Evolutionary conservation across 1,140 invertebrate genomes (phyloP).

Genomic region (Halesus radiatus): DNA sequence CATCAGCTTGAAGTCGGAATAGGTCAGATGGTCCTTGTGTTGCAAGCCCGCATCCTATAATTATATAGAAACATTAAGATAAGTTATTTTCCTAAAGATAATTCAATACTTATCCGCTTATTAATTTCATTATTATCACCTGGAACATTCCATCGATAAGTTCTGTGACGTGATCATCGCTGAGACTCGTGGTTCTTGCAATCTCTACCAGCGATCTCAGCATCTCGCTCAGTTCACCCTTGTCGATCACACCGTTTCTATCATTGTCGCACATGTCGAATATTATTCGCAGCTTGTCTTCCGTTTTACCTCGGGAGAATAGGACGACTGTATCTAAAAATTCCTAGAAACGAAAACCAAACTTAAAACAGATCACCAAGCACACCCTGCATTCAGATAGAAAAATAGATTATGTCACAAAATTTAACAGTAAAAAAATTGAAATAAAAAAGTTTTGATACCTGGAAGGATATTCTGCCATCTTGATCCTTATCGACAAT

Average conservation of each 20-base stretch:
- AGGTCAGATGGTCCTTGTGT: constrained; percentile 92
- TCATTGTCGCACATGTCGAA: constrained; percentile 99
- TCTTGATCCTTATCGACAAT: constrained; percentile 97
- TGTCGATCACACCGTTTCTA: constrained; percentile 94
- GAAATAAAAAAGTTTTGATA: too few species aligned
- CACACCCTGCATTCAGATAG: not conserved
- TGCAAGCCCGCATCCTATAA: constrained; percentile 88
- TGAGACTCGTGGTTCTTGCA: constrained; percentile 90
- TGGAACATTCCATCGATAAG: constrained; percentile 96
- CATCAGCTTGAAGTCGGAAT: constrained; percentile 96
- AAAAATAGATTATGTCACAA: not conserved
- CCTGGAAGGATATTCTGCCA: constrained; percentile 95
- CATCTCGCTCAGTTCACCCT: constrained; percentile 95
- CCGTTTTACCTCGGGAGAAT: constrained; percentile 91
- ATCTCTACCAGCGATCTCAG: constrained; percentile 94
- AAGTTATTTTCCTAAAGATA: too few species aligned
- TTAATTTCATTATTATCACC: constrained; percentile 62
- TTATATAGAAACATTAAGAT: not conserved
- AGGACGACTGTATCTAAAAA: constrained; percentile 96
- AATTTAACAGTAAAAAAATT: too few species aligned
- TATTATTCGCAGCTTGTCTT: constrained; percentile 96
- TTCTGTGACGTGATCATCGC: constrained; percentile 91
- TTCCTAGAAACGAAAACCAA: constrained; percentile 73
- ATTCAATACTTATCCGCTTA: too few species aligned
- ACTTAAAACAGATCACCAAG: not conserved